Evolutionary conservation across 2,797 vertebrate genomes (phyloP).

Genomic region (Todus mexicanus): DNA sequence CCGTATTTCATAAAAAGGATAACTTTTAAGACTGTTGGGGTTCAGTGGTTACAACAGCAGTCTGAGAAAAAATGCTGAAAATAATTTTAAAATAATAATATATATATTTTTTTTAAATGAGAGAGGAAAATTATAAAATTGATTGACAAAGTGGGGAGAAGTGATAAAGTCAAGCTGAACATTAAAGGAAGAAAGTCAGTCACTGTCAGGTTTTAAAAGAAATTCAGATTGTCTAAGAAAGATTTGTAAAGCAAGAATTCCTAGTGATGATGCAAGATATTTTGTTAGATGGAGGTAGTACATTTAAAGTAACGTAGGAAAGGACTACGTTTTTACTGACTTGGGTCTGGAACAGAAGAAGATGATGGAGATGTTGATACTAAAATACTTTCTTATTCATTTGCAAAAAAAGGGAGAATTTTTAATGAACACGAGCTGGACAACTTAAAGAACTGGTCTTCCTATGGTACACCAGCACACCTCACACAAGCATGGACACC

Average conservation of each 20-base stretch:
- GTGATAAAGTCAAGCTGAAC: not conserved
- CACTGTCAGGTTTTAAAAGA: not conserved
- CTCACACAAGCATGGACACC: accelerated
- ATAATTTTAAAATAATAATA: too few relatives aligned
- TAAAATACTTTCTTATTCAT: not conserved
- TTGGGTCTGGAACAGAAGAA: not conserved
- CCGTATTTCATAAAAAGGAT: not conserved
- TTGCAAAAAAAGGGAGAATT: not conserved
- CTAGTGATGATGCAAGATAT: not conserved
- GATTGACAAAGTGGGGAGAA: not conserved
- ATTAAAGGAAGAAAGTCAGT: not conserved
- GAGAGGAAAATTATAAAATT: not conserved
- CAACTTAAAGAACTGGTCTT: not conserved
- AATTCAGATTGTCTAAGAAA: not conserved
- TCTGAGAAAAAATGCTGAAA: not conserved
- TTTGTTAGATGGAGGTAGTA: not conserved
- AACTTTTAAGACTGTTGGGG: not conserved
- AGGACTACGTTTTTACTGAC: not conserved
- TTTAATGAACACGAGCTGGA: not conserved
- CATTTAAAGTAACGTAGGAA: not conserved
- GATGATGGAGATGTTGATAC: not conserved
- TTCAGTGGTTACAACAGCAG: not conserved
- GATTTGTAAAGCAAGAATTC: not conserved
- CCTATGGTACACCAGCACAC: not conserved
- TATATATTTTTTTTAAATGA: not conserved